Conservation (phyloP, 2,113 vertebrate species). For the Cyrtonyx montezumae region DNA sequence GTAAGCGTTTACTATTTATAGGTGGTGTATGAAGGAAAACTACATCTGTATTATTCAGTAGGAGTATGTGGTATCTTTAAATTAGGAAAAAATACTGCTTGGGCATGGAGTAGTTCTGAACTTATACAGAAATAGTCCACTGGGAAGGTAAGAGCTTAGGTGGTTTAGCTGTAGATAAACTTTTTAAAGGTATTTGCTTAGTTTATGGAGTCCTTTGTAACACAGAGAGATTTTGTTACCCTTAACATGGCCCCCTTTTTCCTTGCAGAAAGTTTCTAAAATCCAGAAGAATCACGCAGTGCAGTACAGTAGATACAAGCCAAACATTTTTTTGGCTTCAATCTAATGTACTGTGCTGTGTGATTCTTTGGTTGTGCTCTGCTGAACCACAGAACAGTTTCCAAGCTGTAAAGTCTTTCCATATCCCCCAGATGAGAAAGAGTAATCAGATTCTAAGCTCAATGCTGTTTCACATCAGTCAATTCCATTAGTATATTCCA, state of each 20-base stretch:
- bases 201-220: background rate
- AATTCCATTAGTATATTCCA: background rate
- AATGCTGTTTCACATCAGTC: background rate
- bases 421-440: background rate
- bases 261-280: background rate
- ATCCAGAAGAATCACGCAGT: background rate
- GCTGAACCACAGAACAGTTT: conserved; percentile 5
- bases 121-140: background rate
- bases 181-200: background rate
- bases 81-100: background rate
- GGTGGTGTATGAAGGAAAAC: background rate
- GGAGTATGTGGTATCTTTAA: background rate
- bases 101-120: background rate
- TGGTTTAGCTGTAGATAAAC: background rate
- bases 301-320: background rate
- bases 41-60: background rate
- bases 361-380: conserved; percentile 3
- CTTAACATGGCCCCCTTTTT: background rate
- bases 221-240: background rate
- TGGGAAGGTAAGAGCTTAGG: background rate
- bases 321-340: background rate
- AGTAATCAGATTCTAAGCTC: background rate
- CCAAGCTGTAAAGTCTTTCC: background rate
- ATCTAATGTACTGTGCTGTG: background rate
- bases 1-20: background rate